Evolutionary conservation across 2,113 vertebrate genomes (phyloP), one percentile per base, ranked within the genome.

Genomic region (Gambusia affinis): DNA sequence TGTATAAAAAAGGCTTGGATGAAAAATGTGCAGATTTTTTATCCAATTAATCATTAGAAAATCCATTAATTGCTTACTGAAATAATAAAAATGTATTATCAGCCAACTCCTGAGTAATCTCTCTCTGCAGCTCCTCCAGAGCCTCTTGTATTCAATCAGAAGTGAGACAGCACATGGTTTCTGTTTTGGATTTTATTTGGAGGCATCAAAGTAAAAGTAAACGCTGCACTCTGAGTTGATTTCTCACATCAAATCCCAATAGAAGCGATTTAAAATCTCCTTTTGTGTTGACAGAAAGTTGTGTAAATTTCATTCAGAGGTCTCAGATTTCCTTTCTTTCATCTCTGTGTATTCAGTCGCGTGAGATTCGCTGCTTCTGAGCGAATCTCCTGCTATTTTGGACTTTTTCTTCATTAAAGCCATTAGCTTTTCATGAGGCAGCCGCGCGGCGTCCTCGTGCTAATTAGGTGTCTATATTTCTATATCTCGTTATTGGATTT

Each of bases 401-500:
- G 91, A 91, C 87, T 84, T 89, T 68, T 90, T 89, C 87, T 87
- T 87, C 86, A 91, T 91, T 89, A 89, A 90, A 88, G 85, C 73
- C 84, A 87, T 89, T 90, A 82, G 87, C 62, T 80, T 89, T 92
- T 91, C 86, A 86, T 90, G 87, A 87, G 81, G 80, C 51, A 57
- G 51, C 81, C 80, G 74, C 12, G 84, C 87, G 11, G 84, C 83
- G 82, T 90, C 91, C 87, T 91, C 14, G 87, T 69, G 76, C 90
- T 95, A 94, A 94, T 94, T 92, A 94, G 93, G 86, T 90, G 92
- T 94, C 91, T 92, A 92, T 90, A 92, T 94, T 93, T 92, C 91
- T 91, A 87, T 91, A 92, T 93, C 93, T 92, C 84, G 70, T 91
- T 92, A 94, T 92, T 92, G 82, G 88, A 93, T 93, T 92, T 91